A percentile compares a stretch with the other conserved stretches of the same genome.
These are phyloP conservation scores for Papilio elwesi DNA, from an alignment of 2,888 invertebrate species.

Conservation along the genomic window DNA sequence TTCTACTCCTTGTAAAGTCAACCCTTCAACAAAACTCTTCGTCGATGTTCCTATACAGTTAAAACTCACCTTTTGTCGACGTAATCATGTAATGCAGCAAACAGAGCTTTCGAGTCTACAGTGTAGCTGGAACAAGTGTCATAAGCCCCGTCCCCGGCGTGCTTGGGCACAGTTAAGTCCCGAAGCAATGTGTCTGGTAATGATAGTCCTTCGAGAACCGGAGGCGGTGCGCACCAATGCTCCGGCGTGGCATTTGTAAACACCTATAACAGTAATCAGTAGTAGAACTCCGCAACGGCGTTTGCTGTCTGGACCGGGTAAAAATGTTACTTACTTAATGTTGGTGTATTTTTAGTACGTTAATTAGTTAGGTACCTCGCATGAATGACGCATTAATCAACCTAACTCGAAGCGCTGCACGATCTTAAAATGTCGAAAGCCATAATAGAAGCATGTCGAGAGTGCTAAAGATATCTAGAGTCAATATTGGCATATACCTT, in stretches of 20 bases:
- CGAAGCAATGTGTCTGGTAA: constrained; percentile 78
- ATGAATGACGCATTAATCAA: not conserved
- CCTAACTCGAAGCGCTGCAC: too few species aligned
- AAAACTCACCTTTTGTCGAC: constrained; percentile 63
- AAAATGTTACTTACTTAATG: not conserved
- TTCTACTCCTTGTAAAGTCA: not conserved
- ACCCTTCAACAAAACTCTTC: too few species aligned
- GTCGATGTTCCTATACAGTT: not conserved
- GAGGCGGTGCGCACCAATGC: constrained; percentile 86
- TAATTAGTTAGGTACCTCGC: not conserved
- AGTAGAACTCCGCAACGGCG: too few species aligned
- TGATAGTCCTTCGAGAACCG: constrained; percentile 76
- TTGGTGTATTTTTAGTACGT: too few species aligned
- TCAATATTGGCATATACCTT: too few species aligned
- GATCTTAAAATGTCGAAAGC: too few species aligned
- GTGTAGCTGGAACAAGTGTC: constrained; percentile 82
- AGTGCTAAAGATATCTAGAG: too few species aligned
- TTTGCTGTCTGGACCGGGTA: too few species aligned
- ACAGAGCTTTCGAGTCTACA: constrained; percentile 68
- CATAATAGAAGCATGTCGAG: too few species aligned
- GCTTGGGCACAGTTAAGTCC: constrained; percentile 80
- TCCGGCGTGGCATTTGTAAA: constrained; percentile 88
- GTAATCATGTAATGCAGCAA: constrained; percentile 58
- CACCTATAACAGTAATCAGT: constrained; percentile 67
- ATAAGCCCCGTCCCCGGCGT: constrained; percentile 71